Conservation (phyloP, 2,113 vertebrate genomes). For the Sphaerodactylus townsendi region DNA sequence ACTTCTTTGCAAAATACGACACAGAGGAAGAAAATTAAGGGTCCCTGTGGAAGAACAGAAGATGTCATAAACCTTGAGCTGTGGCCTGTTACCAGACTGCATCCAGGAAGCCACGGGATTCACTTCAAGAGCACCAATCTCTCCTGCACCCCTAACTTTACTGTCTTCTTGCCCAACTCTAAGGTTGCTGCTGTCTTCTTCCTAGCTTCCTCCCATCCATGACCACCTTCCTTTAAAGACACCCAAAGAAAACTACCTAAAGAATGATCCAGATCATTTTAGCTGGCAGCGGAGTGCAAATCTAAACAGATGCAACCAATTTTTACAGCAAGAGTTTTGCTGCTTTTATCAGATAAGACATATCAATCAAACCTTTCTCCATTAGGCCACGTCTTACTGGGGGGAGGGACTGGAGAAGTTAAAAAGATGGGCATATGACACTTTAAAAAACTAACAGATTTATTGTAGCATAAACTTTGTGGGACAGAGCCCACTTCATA, state of each 20-base stretch:
- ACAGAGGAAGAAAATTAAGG: slow-evolving; percentile 89
- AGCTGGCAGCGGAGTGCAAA: neutral
- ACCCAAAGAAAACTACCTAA: neutral
- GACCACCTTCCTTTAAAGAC: neutral
- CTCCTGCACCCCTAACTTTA: neutral
- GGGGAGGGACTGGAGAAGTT: neutral
- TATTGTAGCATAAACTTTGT: no score
- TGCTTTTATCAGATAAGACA: neutral
- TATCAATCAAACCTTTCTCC: neutral
- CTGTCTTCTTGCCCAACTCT: neutral
- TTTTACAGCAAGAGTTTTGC: neutral
- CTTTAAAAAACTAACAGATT: neutral
- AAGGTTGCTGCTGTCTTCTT: neutral
- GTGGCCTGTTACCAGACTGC: neutral
- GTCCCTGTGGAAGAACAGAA: slow-evolving; percentile 77
- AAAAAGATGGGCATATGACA: neutral
- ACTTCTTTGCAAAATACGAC: slow-evolving; percentile 90
- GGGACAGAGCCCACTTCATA: no score
- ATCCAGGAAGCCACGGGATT: neutral
- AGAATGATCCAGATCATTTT: neutral
- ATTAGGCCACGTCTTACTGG: neutral
- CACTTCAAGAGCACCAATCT: neutral
- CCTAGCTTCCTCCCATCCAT: neutral
- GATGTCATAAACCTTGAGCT: neutral
- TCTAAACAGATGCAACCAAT: neutral